Base-by-base conservation (phyloP, 2,888 invertebrate genomes). In the Temnothorax rugatulus region DNA sequence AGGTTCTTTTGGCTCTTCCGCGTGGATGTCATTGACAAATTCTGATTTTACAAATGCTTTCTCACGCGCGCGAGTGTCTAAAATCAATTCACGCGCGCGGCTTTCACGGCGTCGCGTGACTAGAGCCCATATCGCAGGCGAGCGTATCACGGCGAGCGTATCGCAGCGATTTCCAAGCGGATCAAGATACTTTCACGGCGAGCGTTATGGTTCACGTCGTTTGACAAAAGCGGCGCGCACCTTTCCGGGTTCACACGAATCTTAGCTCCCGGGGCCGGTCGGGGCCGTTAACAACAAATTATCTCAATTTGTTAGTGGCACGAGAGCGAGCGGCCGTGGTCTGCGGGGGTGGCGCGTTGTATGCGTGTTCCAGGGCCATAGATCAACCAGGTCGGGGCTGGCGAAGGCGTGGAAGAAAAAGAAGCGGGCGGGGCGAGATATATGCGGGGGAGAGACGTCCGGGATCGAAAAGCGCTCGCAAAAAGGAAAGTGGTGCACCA, bases 341-440 rank as follows among this genome's bases (percentile, higher is more conserved):
- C 84, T 89, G 92, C 91, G 93, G 92, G 93, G 92, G 93, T 93
- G 93, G 90, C 86, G 88, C 86, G 90, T 90, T 91, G 90, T 91
- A 86, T 93, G 93, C 93, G 93, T 93, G 93, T 91, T 91, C 87
- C 88, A 86, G 47, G 89, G 89, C 92, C 86, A 91, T 93, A 91
- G 91, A 93, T 93, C 93, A 93, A 89, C 77, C 86, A 84, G 84
- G 69, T 68, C 84, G 63, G 63, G 84, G 71, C 71, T 63, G 73
- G 86, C 87, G 84, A 84, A 86, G 85, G 87, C 86, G 87, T 88
- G 84, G 87, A 89, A 81, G 83, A 87, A 87, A 87, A 87, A 88
- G 69, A 75, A 87, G 59, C 64, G 82, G 83, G 77, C 82, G 57
- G 57, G 25, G 21, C 66, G n/a, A 41, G n/a, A n/a, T n/a, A n/a